phyloP scores from a whole-genome alignment of 2,888 invertebrate species.

The Griposia aprilina region DNA sequence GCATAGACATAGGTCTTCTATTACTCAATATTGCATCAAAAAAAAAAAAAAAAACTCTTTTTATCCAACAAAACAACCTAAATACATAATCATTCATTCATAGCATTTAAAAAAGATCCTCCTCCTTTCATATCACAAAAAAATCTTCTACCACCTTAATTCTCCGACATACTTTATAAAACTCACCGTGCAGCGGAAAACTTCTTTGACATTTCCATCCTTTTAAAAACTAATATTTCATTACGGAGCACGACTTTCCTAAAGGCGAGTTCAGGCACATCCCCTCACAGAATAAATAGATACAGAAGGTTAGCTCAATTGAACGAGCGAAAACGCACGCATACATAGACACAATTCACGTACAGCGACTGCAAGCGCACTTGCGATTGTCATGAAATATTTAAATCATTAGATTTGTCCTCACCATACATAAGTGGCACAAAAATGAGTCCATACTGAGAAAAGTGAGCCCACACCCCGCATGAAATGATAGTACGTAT shows the following conservation, averaged over 20 bases:
- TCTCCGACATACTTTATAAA: conserved; percentile 29
- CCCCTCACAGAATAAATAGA: background rate
- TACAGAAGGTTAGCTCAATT: conserved; percentile 2
- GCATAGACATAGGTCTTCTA: too few relatives aligned
- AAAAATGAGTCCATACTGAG: background rate
- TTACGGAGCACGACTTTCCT: conserved; percentile 33
- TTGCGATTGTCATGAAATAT: background rate
- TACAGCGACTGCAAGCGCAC: background rate
- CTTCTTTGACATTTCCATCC: conserved; percentile 39
- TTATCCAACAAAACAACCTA: background rate
- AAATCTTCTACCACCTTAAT: conserved; percentile 21
- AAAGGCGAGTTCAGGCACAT: conserved; percentile 33
- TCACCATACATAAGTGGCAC: too few relatives aligned
- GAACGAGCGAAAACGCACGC: accelerated
- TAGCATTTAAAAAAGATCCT: background rate
- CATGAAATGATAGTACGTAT: background rate
- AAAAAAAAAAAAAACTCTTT: background rate
- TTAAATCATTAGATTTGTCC: too few relatives aligned
- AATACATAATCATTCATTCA: background rate
- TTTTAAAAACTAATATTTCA: conserved; percentile 60
- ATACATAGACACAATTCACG: background rate
- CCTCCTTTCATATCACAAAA: conserved; percentile 16
- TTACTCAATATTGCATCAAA: background rate
- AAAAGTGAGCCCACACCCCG: background rate
- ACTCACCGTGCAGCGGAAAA: conserved; percentile 35